Conservation (phyloP, 2,113 vertebrate species). For the Apaloderma vittatum region DNA sequence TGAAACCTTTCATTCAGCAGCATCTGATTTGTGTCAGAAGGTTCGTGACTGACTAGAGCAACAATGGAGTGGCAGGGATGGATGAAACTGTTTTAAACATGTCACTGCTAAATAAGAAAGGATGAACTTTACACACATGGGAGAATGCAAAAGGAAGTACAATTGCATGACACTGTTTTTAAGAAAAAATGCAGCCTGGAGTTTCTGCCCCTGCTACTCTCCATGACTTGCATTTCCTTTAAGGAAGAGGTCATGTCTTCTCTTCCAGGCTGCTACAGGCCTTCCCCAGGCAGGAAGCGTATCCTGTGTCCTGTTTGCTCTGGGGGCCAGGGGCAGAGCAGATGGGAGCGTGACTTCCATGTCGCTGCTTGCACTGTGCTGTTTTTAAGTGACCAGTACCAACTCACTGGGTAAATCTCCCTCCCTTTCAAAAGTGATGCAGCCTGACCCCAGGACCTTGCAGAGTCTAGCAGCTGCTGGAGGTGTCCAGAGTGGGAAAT, state of each 20-base stretch:
- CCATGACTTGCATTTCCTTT: background rate
- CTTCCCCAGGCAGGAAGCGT: constrained; percentile 15
- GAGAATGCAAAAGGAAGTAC: background rate
- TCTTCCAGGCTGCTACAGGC: background rate
- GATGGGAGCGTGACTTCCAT: background rate
- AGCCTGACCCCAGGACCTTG: background rate
- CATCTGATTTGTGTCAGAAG: constrained; percentile 20
- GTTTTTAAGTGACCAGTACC: background rate
- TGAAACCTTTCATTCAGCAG: background rate
- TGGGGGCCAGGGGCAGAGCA: background rate
- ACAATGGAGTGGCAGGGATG: background rate
- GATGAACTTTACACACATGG: background rate
- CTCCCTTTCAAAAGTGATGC: background rate
- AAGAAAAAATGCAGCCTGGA: background rate
- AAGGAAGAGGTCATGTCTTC: constrained; percentile 15
- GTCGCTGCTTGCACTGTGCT: background rate
- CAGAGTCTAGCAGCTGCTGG: background rate
- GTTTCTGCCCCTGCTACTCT: background rate
- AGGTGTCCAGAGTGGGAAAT: background rate
- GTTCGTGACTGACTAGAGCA: background rate
- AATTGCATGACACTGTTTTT: background rate
- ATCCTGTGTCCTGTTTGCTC: constrained; percentile 54
- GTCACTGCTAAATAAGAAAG: background rate
- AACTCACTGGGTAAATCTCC: background rate
- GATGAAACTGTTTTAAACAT: background rate